These are phyloP conservation scores for Caenorhabditis zanzibari DNA, from an alignment of 2,888 invertebrate species.

Conservation along the genomic window DNA sequence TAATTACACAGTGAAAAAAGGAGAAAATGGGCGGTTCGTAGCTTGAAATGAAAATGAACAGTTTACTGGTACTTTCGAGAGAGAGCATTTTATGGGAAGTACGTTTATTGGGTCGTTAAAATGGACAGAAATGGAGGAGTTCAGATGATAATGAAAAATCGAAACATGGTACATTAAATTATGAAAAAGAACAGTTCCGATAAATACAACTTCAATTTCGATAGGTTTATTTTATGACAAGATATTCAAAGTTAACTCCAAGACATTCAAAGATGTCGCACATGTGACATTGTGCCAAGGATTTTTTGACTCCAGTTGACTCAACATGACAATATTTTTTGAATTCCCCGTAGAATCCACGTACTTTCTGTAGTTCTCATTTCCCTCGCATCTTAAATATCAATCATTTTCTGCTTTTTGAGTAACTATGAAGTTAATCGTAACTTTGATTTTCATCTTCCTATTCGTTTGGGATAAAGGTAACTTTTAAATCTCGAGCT, in stretches of 20 bases:
- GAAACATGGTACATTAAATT: no score
- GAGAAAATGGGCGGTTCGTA: neutral
- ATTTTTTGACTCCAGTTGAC: no score
- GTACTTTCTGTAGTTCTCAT: neutral
- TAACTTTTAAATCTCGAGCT: neutral
- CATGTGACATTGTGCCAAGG: no score
- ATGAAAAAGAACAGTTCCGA: no score
- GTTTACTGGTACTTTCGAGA: neutral
- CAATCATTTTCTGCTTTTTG: neutral
- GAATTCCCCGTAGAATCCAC: no score
- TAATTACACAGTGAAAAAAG: neutral
- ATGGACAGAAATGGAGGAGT: neutral
- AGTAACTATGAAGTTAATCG: neutral
- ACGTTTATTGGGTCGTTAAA: neutral
- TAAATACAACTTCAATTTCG: no score
- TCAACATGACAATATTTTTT: no score
- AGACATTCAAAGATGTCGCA: no score
- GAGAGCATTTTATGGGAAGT: neutral
- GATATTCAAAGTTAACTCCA: no score
- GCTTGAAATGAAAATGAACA: neutral
- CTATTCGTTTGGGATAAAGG: neutral
- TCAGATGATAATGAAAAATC: neutral
- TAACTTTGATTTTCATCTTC: neutral
- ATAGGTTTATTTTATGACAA: no score
- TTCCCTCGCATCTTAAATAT: no score